Conservation (phyloP, 2,797 vertebrate genomes). For the Xyrichtys novacula region DNA sequence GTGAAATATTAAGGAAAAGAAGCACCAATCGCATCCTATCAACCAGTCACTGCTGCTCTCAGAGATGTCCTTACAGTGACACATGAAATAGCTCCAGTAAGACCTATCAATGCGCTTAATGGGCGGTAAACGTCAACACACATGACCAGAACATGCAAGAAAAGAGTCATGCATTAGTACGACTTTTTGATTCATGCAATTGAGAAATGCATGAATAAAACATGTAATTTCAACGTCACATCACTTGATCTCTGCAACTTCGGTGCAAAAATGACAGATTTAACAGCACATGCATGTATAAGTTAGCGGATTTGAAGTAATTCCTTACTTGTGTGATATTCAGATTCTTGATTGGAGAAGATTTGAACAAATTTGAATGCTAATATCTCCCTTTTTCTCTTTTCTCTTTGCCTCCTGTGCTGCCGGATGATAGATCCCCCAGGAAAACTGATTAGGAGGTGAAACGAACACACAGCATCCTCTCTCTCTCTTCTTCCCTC, state of each 20-base stretch:
- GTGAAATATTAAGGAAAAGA: slow-evolving; percentile 20
- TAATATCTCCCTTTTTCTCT: slow-evolving; percentile 41
- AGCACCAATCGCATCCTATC: slow-evolving; percentile 6
- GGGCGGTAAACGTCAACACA: slow-evolving; percentile 4
- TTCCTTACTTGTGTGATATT: slow-evolving; percentile 73
- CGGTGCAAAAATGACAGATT: neutral
- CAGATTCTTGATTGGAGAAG: slow-evolving; percentile 49
- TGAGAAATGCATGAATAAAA: slow-evolving; percentile 18
- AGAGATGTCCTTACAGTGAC: slow-evolving; percentile 13
- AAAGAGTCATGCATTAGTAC: slow-evolving; percentile 15
- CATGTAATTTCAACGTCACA: neutral
- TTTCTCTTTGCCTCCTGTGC: slow-evolving; percentile 52
- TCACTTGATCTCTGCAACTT: slow-evolving; percentile 19
- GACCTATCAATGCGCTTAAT: slow-evolving; percentile 30
- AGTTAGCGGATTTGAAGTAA: slow-evolving; percentile 24
- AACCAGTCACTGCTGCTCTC: slow-evolving; percentile 9
- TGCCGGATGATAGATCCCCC: slow-evolving; percentile 75
- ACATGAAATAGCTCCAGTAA: slow-evolving; percentile 14
- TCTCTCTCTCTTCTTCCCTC: slow-evolving; percentile 45
- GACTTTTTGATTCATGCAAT: slow-evolving; percentile 10
- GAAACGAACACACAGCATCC: slow-evolving; percentile 68
- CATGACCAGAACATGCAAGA: slow-evolving; percentile 13
- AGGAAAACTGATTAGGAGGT: slow-evolving; percentile 81
- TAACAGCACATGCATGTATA: slow-evolving; percentile 16
- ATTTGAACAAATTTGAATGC: slow-evolving; percentile 23